Evolutionary conservation across 2,888 invertebrate species (phyloP), one percentile per base, ranked within the genome.

Genomic region (Netelia melanura): DNA sequence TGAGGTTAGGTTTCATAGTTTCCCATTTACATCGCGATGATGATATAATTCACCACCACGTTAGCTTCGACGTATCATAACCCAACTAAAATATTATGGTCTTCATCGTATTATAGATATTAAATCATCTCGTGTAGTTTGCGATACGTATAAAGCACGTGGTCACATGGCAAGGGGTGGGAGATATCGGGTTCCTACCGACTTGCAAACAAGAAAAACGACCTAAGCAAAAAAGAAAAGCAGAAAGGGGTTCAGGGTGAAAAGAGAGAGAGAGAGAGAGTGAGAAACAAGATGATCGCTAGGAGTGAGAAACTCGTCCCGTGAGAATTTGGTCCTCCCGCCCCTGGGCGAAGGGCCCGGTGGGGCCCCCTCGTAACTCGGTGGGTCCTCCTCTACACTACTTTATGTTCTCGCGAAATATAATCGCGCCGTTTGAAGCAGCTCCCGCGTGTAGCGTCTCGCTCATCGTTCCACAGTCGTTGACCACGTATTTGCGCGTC

Each of bases 401-500:
- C 86, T 87, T 88, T 89, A 89, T 67, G 58, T 83, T 87, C 88
- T 89, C 88, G 90, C 89, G 86, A 91, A 90, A 90, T 90, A 85
- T 89, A 87, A 86, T 87, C 87, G 76, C 82, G 87, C 87, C 58
- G 89, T 90, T 89, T 89, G 87, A 87, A 90, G 84, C 67, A 52
- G 78, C 83, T 88, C 87, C 89, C 90, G 90, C 91, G 88, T 76
- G 71, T 82, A 75, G 79, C 75, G 75, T 79, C 71, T 61, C 65
- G 76, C 82, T 82, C 75, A 82, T 79, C 85, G 78, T 81, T 65
- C 75, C 78, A 75, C 74, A 91, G 91, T 91, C 89, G 87, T 87
- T 89, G 87, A 90, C 88, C 91, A 90, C 90, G 91, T 91, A 90
- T 87, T 90, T 89, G 86, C 90, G 91, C 88, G 89, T 86, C 86